phyloP scores from a whole-genome alignment of 2,113 vertebrate species.

The Esox niger region DNA sequence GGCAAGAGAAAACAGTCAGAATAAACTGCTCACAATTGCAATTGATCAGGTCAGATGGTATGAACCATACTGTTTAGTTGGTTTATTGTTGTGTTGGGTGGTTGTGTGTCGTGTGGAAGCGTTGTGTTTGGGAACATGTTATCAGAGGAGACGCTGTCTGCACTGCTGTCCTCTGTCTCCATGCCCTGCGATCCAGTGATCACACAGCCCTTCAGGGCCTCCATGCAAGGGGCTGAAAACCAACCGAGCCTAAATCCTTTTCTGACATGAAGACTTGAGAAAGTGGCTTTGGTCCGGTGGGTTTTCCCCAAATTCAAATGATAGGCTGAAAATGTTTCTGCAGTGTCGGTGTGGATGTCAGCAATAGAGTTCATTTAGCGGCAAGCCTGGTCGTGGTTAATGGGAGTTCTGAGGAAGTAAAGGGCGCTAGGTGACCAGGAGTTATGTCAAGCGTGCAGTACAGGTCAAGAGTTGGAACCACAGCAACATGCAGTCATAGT shows the following conservation, averaged over 20 bases:
- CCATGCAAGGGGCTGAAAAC: not conserved
- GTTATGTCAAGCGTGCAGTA: not conserved
- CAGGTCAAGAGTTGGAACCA: slow-evolving; percentile 13
- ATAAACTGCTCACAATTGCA: no score
- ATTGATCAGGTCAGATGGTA: no score
- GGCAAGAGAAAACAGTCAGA: no score
- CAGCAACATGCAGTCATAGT: slow-evolving; percentile 9
- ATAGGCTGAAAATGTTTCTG: not conserved
- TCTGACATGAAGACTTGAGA: no score
- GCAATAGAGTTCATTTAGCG: not conserved
- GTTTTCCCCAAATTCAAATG: not conserved
- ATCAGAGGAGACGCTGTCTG: not conserved
- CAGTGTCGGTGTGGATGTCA: not conserved
- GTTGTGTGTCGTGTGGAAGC: no score
- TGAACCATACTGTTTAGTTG: no score
- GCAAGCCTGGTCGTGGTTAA: not conserved
- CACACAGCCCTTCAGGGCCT: not conserved
- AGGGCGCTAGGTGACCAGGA: not conserved
- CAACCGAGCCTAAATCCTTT: no score
- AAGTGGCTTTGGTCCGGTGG: not conserved
- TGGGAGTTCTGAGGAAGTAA: not conserved
- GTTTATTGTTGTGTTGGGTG: not conserved
- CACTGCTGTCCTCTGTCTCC: no score
- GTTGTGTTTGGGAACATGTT: not conserved
- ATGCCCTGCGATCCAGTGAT: no score